Evolutionary conservation across 2,888 invertebrate species (phyloP).

Genomic region (Cacoxenus indagator): DNA sequence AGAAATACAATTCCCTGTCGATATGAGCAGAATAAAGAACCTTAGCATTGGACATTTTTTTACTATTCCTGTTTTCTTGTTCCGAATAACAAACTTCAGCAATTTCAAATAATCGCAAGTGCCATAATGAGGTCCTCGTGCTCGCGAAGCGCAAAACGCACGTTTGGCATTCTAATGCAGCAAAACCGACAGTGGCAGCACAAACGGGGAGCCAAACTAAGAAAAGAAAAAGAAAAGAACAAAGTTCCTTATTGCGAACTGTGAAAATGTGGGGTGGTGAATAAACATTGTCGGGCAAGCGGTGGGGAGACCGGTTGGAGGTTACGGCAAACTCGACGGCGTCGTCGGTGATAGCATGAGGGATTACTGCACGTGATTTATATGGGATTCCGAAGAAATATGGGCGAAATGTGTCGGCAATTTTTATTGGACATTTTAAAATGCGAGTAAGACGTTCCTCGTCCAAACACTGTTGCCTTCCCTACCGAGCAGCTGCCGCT

Average conservation of each 20-base stretch:
- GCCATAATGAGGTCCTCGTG: conserved; percentile 60
- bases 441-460: conserved; percentile 71
- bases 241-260: conserved; percentile 64
- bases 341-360: conserved; percentile 70
- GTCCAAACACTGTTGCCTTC: conserved; percentile 32
- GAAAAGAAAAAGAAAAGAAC: conserved; percentile 39
- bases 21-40: neutral
- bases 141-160: conserved; percentile 45
- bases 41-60: neutral
- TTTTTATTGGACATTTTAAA: conserved; percentile 73
- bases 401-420: conserved; percentile 72
- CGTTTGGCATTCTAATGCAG: conserved; percentile 5
- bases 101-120: conserved; percentile 62
- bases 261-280: conserved; percentile 46
- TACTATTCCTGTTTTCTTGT: neutral
- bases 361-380: conserved; percentile 72
- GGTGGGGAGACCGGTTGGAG: conserved; percentile 28
- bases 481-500: conserved; percentile 37
- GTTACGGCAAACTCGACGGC: conserved; percentile 51
- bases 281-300: conserved; percentile 20
- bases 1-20: neutral
- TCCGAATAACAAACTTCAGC: conserved; percentile 56
- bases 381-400: conserved; percentile 72
- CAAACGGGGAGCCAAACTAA: conserved; percentile 22
- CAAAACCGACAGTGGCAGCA: conserved; percentile 10